A percentile compares a stretch with the other conserved stretches of the same genome.
These are phyloP conservation scores for Promerops cafer DNA, from an alignment of 2,113 vertebrate genomes.

Conservation along the genomic window DNA sequence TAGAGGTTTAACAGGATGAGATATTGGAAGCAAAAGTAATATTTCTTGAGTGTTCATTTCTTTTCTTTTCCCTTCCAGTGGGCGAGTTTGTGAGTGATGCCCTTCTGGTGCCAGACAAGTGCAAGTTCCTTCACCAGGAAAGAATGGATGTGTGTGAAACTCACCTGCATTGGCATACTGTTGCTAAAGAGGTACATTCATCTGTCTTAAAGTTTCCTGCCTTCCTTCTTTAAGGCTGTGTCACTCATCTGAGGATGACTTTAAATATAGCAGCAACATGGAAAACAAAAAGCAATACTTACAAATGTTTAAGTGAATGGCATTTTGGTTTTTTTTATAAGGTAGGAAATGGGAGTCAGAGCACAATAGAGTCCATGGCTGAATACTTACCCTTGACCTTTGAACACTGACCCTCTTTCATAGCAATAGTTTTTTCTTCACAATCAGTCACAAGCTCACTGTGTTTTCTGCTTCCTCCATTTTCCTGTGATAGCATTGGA, in stretches of 20 bases:
- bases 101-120: conserved; percentile 97
- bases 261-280: not conserved
- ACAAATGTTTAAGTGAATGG: not conserved
- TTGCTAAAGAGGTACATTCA: conserved; percentile 89
- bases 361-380: not conserved
- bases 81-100: conserved; percentile 98
- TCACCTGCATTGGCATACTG: conserved; percentile 98
- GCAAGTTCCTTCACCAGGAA: conserved; percentile 97
- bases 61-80: conserved; percentile 71
- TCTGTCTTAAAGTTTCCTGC: not conserved
- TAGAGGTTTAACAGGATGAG: not conserved
- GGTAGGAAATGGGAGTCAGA: not conserved
- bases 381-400: not conserved
- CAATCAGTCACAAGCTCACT: not conserved
- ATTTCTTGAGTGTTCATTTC: not conserved
- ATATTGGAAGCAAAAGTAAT: not conserved
- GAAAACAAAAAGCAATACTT: not conserved
- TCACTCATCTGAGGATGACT: not conserved
- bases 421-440: not conserved
- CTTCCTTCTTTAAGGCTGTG: not conserved
- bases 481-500: not conserved
- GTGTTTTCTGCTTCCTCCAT: not conserved
- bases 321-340: not conserved
- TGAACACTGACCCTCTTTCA: not conserved
- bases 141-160: conserved; percentile 97